Base-by-base conservation (phyloP, 92 coral and sea anemone genomes). In the Anthopleura xanthogrammica region DNA sequence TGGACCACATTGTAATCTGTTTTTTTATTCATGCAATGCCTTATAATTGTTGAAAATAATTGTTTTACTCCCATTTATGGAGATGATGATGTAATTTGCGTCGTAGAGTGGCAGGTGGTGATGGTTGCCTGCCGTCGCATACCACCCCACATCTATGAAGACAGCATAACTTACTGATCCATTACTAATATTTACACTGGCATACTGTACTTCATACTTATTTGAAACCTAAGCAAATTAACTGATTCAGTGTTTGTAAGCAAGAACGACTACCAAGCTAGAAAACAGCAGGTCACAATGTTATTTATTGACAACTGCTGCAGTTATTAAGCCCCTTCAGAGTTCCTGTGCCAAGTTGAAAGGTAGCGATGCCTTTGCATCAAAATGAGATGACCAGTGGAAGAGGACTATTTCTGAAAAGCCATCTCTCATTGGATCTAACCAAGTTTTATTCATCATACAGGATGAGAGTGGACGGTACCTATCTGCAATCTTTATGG, bases 391-490 rank as follows among this genome's bases (percentile, higher is more conserved):
- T 29, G 36, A 29, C 36, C 36, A 29, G 36, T 29, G 36, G 36
- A 29, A 29, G 36, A 29, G 1, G 36, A 29, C 36, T 29, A 29
- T 54, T 54, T 54, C 58, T 54, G 16, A 54, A 6, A 50, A 60
- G 16, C 12, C 5, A 22, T 22, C 11, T 4, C 70, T 19, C 16
- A 3, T 19, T 19, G 5, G 23, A 62, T 62, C 8, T 62, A 9
- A 76, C 65, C 39, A 48, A 70, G 9, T n/a, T 57, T 24, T 19
- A 19, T 39, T 64, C 76, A 13, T 71, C 81, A 86, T 16, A 29
- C 39, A 96, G 99, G 99, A 96, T 80, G 99, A 96, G 73, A 92
- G 86, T 89, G 99, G 98, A 16, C 85, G 99, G 77, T 90, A 90
- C 85, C 89, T 96, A 46, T 96, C 97, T 22, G 95, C 93, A n/a